Evolutionary conservation across 2,888 invertebrate genomes (phyloP), one percentile per base, ranked within the genome.

Genomic region (Sepiola atlantica): DNA sequence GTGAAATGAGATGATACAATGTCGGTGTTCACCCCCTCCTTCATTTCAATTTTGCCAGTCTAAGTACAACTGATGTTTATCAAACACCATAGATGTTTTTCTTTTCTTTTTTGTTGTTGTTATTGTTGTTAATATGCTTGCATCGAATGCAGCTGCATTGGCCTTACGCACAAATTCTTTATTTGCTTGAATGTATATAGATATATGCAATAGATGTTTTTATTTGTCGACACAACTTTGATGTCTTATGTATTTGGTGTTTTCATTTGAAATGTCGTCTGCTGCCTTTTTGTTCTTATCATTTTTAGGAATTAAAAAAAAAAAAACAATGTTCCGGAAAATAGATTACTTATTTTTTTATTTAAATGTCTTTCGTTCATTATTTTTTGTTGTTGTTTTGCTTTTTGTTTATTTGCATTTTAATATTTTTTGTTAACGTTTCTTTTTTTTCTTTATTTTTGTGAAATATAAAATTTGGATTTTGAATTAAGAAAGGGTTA

Each of bases 41-140:
- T 77, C n/a, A 77, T n/a, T 14, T 77, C n/a, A 77, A 77, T n/a
- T 77, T 77, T 77, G 77, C 77, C 77, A 77, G 77, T 77, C 77
- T 77, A 77, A 77, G 77, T 77, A 77, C 77, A 77, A 77, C n/a
- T 28, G 77, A 77, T 32, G n/a, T 77, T n/a, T 12, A n/a, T 77
- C n/a, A n/a, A 77, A n/a, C 77, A 77, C 32, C 14, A n/a, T 77
- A 77, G 77, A 14, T 18, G 18, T 77, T 18, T 77, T 77, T 45
- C 45, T 45, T 45, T 45, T 2, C 45, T 45, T 45, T 45, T 45
- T 45, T 45, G 2, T 45, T 45, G 45, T 45, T 45, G 8, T 45
- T 45, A 45, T 28, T 61, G 61, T 77, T 77, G 77, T 77, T 18
- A 77, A 6, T 77, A 16, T 77, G n/a, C 77, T 77, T 77, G 77